phyloP scores from a whole-genome alignment of 2,888 invertebrate genomes.

The Lasioglossum vierecki region DNA sequence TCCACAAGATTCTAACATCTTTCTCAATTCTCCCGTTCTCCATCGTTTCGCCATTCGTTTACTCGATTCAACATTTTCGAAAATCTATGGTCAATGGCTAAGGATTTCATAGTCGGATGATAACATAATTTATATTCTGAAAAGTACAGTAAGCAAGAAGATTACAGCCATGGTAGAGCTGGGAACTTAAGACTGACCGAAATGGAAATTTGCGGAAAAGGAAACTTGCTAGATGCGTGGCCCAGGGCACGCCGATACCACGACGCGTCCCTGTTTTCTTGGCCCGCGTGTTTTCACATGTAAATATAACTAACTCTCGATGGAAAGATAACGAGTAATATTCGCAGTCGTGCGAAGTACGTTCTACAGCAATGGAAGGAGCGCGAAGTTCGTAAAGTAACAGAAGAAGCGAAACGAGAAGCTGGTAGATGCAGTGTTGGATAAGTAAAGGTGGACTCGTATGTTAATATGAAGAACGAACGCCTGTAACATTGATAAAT shows the following conservation, averaged over 20 bases:
- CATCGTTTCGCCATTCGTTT: not conserved
- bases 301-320: not conserved
- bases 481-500: not conserved
- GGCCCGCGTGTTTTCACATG: not conserved
- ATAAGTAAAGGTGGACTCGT: not conserved
- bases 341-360: not conserved
- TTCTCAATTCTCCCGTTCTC: not conserved
- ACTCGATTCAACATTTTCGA: not conserved
- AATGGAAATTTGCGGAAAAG: not conserved
- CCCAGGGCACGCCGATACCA: not conserved
- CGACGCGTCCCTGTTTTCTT: not conserved
- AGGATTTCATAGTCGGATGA: too few species aligned
- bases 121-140: too few species aligned
- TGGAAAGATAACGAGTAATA: not conserved
- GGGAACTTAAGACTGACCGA: too few species aligned
- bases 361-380: not conserved
- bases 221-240: not conserved
- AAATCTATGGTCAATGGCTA: not conserved
- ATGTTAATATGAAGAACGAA: not conserved
- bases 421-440: not conserved
- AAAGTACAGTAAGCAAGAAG: too few species aligned
- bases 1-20: not conserved
- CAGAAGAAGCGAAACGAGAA: not conserved
- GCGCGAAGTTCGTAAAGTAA: not conserved
- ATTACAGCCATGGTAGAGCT: too few species aligned